A percentile compares a stretch with the other conserved stretches of the same genome.
phyloP scores from a whole-genome alignment of 2,888 invertebrate species.

The Ernsta delagoae region DNA sequence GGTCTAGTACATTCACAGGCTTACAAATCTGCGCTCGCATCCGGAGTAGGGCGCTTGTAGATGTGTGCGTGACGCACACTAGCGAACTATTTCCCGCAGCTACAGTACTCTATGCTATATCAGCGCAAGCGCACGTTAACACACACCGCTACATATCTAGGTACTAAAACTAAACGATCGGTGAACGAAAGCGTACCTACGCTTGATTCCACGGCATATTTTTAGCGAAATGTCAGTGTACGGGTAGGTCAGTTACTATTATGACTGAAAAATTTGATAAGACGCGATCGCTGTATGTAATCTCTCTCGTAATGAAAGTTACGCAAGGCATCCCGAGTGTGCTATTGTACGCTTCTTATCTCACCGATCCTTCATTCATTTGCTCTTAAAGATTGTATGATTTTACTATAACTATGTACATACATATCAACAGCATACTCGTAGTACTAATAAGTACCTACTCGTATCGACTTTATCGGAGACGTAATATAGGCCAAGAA shows the following conservation, averaged over 20 bases:
- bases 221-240: conserved; percentile 73
- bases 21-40: conserved; percentile 78
- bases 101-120: conserved; percentile 41
- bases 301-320: conserved; percentile 41
- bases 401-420: conserved; percentile 9
- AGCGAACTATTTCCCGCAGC: conserved; percentile 59
- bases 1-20: conserved; percentile 73
- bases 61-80: conserved; percentile 64
- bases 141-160: conserved; percentile 50
- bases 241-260: conserved; percentile 80
- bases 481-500: no score
- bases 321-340: conserved; percentile 39
- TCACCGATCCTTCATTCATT: conserved; percentile 34
- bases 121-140: conserved; percentile 49
- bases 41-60: conserved; percentile 74
- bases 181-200: conserved; percentile 69
- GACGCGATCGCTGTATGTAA: conserved; percentile 35
- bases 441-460: background rate
- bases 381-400: conserved; percentile 27
- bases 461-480: conserved; percentile 10
- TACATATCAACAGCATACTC: background rate
- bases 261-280: conserved; percentile 60
- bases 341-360: conserved; percentile 30
- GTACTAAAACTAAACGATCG: conserved; percentile 62
- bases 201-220: conserved; percentile 67